Evolutionary conservation across 2,888 invertebrate species (phyloP).

Genomic region (Cerceris rybyensis): DNA sequence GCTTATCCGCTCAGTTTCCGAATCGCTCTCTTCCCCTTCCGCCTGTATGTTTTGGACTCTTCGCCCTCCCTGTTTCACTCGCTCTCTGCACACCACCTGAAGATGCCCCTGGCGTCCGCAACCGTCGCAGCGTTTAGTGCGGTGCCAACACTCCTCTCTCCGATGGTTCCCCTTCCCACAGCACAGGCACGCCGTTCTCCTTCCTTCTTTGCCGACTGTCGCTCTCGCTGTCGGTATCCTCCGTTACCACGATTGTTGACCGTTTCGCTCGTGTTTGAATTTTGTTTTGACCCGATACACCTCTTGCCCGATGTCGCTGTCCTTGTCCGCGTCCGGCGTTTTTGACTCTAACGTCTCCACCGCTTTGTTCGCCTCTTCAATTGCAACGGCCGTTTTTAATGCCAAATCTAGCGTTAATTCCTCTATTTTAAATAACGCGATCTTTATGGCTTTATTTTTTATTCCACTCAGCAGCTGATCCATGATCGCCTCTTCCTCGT

Average conservation of each 20-base stretch:
- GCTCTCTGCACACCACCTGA: background rate
- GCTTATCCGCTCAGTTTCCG: too few relatives aligned
- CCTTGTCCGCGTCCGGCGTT: constrained; percentile 3
- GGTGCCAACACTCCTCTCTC: background rate
- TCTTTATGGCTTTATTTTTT: constrained; percentile 15
- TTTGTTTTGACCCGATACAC: background rate
- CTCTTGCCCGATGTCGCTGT: background rate
- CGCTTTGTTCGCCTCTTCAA: too few relatives aligned
- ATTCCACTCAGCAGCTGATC: constrained; percentile 50
- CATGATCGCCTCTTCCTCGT: constrained; percentile 39
- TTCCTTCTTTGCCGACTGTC: too few relatives aligned
- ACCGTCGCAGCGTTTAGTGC: background rate
- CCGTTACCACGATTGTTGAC: background rate
- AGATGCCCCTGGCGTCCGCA: constrained; percentile 11
- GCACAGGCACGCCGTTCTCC: constrained; percentile 2
- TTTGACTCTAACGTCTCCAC: constrained; percentile 33
- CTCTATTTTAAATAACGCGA: constrained; percentile 10
- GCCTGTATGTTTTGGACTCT: background rate
- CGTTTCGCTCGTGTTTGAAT: constrained; percentile 2
- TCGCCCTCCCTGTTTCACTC: background rate
- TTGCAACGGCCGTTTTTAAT: too few relatives aligned
- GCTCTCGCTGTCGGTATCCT: background rate
- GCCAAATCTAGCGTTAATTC: constrained; percentile 36
- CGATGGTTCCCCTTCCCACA: constrained; percentile 11
- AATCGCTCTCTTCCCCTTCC: background rate